Evolutionary conservation across 2,113 vertebrate genomes (phyloP), one percentile per base, ranked within the genome.

Genomic region (Euleptes europaea): DNA sequence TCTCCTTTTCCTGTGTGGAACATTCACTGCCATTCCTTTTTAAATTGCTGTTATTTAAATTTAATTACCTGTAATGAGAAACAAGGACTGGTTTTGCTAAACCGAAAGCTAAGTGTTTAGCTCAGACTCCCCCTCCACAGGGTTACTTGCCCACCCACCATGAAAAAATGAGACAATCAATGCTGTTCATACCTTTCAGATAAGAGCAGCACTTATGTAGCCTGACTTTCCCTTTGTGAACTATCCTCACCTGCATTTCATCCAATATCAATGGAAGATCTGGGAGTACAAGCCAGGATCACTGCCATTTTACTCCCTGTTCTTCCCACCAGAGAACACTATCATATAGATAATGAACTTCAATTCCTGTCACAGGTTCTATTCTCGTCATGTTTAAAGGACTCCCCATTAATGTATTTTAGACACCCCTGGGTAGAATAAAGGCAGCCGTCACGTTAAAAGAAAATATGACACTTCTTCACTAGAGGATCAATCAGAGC

Each of bases 11-110:
- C 74, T 78, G 35, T 0, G 0, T 71, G 4, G 76, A 4, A 76
- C 78, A 87, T 91, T 70, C 71, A 78, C 69, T 65, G 63, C 57
- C 42, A 44, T 85, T 86, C 57, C 76, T 71, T 85, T 65, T 85
- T 73, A 65, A 84, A 73, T 4, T 74, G 65, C 63, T 89, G 51
- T 71, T 1, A 0, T 76, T 81, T 87, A 76, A 66, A 89, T 84
- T 49, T 83, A 80, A 91, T 70, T 2, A 0, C 14, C 4, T 0
- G 26, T 81, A 90, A 71, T 0, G 0, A 40, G 84, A 89, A 92
- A 70, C 73, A 87, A 86, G 81, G 74, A 77, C 31, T 9, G 35
- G 44, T 42, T 3, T 78, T 49, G 89, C 38, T 4, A 57, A 87
- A 38, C 26, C 33, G 85, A 84, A 26, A 89, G 40, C 4, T 76